These are phyloP conservation scores for Epistrophella euchroma DNA, from an alignment of 2,888 invertebrate species.

Conservation along the genomic window DNA sequence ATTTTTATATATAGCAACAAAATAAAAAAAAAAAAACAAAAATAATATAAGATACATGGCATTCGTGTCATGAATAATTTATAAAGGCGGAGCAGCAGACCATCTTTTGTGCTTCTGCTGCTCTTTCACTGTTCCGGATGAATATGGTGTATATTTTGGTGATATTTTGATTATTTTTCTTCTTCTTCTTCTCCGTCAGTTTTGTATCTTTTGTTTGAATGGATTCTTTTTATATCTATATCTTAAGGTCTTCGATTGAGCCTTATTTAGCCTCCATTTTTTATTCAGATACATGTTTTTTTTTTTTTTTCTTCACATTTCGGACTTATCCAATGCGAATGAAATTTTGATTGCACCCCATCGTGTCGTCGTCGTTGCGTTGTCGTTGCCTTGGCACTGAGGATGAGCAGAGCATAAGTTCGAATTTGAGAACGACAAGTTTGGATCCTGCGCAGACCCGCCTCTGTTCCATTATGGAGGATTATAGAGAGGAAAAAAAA, in stretches of 20 bases:
- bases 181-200: conserved; percentile 26
- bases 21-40: not conserved
- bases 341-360: conserved; percentile 74
- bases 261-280: conserved; percentile 73
- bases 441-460: conserved; percentile 81
- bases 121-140: conserved; percentile 41
- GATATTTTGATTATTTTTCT: conserved; percentile 55
- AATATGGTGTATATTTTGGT: conserved; percentile 70
- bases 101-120: conserved; percentile 77
- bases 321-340: conserved; percentile 68
- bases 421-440: conserved; percentile 65
- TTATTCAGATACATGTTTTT: conserved; percentile 70
- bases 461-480: conserved; percentile 78
- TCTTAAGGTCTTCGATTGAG: conserved; percentile 53
- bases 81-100: conserved; percentile 84
- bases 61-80: conserved; percentile 82
- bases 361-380: not conserved
- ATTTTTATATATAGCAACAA: conserved; percentile 20
- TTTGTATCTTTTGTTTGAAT: conserved; percentile 57
- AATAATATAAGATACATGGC: conserved; percentile 52
- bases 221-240: conserved; percentile 44
- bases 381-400: conserved; percentile 24
- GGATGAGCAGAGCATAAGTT: conserved; percentile 45
- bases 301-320: conserved; percentile 40
- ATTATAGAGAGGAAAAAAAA: conserved; percentile 22